phyloP scores from a whole-genome alignment of 2,888 invertebrate genomes.

The Matsumyia berberina region DNA sequence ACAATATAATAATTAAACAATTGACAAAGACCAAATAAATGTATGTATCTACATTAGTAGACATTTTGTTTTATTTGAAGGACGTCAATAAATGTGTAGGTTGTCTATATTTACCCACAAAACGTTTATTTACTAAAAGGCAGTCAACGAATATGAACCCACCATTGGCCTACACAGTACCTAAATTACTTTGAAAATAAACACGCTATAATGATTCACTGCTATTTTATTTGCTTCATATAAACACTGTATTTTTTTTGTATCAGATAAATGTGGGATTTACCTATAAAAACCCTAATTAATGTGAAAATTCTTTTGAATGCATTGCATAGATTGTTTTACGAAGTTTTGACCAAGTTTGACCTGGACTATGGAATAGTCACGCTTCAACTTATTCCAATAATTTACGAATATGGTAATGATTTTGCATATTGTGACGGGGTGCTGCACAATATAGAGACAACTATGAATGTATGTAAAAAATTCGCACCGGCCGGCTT shows the following conservation, averaged over 20 bases:
- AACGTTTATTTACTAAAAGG: background rate
- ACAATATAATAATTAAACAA: background rate
- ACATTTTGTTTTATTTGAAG: constrained; percentile 1
- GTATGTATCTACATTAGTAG: constrained; percentile 2
- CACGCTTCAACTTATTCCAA: too few relatives aligned
- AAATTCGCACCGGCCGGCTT: too few relatives aligned
- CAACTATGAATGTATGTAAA: too few relatives aligned
- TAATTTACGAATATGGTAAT: too few relatives aligned
- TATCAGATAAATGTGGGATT: background rate
- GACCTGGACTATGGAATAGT: too few relatives aligned
- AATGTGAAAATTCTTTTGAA: too few relatives aligned
- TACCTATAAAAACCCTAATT: background rate
- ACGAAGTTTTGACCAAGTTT: too few relatives aligned
- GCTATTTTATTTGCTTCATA: background rate
- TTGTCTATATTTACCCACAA: background rate
- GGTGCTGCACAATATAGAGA: too few relatives aligned
- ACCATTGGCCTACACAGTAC: background rate
- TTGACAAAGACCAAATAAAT: background rate
- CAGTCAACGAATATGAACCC: background rate
- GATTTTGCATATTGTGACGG: too few relatives aligned
- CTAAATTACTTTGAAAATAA: constrained; percentile 1
- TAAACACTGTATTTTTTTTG: background rate
- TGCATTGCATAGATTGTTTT: too few relatives aligned
- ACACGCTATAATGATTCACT: constrained; percentile 1
- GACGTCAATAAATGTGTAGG: background rate